Conservation (phyloP, 2,888 invertebrate genomes). For the Bugulina stolonifera region DNA sequence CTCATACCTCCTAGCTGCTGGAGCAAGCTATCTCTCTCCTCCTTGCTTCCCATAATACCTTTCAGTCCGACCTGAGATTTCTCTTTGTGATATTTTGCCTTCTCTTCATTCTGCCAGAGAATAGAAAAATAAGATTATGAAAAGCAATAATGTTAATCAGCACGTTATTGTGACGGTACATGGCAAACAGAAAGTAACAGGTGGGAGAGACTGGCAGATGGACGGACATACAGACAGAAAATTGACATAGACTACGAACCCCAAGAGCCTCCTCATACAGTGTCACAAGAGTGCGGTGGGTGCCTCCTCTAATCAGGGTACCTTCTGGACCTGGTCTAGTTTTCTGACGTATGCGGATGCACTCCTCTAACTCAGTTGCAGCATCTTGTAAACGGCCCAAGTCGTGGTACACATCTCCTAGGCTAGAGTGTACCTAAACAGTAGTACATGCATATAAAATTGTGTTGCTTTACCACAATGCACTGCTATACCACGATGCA, state of each 20-base stretch:
- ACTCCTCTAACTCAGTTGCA: neutral
- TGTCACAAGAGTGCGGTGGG: neutral
- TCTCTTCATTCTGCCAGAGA: neutral
- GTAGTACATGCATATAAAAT: no score
- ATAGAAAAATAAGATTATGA: neutral
- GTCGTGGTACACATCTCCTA: conserved; percentile 11
- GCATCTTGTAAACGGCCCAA: neutral
- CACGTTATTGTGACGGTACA: no score
- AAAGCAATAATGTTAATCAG: no score
- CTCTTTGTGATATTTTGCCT: conserved; percentile 1
- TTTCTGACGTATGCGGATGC: neutral
- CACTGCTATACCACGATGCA: no score
- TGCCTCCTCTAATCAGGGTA: neutral
- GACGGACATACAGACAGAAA: no score
- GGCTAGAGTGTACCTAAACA: conserved; percentile 19
- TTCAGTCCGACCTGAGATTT: neutral
- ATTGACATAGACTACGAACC: no score
- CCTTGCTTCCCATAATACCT: conserved; percentile 19
- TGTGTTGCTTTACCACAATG: no score
- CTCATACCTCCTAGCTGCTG: neutral
- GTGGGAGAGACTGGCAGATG: no score
- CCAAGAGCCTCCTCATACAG: neutral
- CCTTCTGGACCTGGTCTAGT: conserved; percentile 3
- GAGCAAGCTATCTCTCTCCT: neutral
- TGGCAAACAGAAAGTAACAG: no score